A percentile compares a stretch with the other conserved stretches of the same genome.
Conservation (phyloP, 2,888 invertebrate species). For the Leptopilina drosophilae region DNA sequence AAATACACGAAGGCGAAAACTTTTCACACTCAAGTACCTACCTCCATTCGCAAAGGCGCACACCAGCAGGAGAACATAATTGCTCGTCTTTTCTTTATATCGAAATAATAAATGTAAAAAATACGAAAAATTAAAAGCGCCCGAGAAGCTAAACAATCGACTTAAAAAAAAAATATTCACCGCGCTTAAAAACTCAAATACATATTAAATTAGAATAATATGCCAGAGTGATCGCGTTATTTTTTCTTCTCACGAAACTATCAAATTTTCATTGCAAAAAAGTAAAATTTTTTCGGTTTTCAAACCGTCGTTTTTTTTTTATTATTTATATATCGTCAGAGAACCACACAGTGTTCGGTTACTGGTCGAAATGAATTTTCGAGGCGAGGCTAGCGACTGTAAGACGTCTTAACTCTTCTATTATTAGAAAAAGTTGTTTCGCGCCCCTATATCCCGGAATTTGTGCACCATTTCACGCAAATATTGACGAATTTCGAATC, state of each 20-base stretch:
- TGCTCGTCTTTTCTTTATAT: conserved; percentile 32
- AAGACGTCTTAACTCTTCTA: conserved; percentile 63
- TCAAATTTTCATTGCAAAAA: conserved; percentile 5
- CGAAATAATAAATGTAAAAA: not conserved
- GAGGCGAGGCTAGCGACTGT: conserved; percentile 63
- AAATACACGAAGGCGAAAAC: conserved; percentile 10
- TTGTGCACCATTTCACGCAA: conserved; percentile 17
- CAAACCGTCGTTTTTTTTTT: conserved; percentile 51
- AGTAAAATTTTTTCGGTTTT: conserved; percentile 31
- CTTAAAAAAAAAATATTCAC: not conserved
- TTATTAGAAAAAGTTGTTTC: conserved; percentile 71
- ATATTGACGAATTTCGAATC: not conserved
- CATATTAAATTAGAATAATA: conserved; percentile 32
- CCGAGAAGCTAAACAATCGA: conserved; percentile 3
- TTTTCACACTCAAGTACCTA: conserved; percentile 61
- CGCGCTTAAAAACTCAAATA: conserved; percentile 16
- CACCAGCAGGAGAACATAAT: conserved; percentile 74
- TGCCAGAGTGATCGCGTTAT: conserved; percentile 43
- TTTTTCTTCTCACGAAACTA: not conserved
- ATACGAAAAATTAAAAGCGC: not conserved
- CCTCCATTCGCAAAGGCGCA: conserved; percentile 73
- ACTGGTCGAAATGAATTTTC: conserved; percentile 69
- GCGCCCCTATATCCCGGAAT: conserved; percentile 65
- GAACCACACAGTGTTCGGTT: conserved; percentile 58
- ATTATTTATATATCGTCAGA: conserved; percentile 56